phyloP scores from a whole-genome alignment of 2,888 invertebrate genomes.

The Stictocephala bisonia region DNA sequence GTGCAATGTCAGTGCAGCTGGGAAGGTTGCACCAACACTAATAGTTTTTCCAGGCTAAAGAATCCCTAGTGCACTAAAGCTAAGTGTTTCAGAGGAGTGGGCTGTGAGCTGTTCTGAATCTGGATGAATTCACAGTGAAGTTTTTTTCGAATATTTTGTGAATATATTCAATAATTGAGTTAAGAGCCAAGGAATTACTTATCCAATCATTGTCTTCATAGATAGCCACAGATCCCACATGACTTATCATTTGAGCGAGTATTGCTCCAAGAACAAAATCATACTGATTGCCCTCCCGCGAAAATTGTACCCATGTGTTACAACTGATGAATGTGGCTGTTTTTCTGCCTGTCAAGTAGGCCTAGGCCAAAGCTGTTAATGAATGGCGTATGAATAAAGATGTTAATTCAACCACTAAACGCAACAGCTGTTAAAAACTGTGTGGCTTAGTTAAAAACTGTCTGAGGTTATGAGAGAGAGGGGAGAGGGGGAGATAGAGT shows the following conservation, averaged over 20 bases:
- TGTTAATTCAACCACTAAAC: too few relatives aligned
- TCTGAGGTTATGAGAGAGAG: too few relatives aligned
- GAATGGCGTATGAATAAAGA: too few relatives aligned
- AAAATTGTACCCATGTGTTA: constrained; percentile 63
- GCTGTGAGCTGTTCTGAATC: constrained; percentile 49
- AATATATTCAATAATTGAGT: constrained; percentile 54
- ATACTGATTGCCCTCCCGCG: constrained; percentile 33
- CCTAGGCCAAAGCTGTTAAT: too few relatives aligned
- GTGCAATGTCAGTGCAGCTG: constrained; percentile 59
- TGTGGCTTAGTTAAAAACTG: too few relatives aligned
- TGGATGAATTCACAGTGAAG: constrained; percentile 53
- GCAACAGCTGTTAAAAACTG: too few relatives aligned
- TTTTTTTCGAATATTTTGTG: constrained; percentile 54
- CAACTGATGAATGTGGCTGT: constrained; percentile 63
- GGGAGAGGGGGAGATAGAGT: too few relatives aligned
- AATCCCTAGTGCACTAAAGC: constrained; percentile 47
- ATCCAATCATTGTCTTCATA: constrained; percentile 55
- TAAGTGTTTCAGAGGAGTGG: constrained; percentile 51
- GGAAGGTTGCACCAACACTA: constrained; percentile 52
- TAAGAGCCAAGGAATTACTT: constrained; percentile 53
- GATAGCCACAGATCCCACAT: constrained; percentile 50
- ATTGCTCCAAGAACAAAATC: constrained; percentile 3
- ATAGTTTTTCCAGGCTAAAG: constrained; percentile 51
- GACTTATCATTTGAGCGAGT: not conserved
- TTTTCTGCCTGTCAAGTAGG: constrained; percentile 61